Base-by-base conservation (phyloP, 2,888 invertebrate species). In the Listrodromus nycthemerus region DNA sequence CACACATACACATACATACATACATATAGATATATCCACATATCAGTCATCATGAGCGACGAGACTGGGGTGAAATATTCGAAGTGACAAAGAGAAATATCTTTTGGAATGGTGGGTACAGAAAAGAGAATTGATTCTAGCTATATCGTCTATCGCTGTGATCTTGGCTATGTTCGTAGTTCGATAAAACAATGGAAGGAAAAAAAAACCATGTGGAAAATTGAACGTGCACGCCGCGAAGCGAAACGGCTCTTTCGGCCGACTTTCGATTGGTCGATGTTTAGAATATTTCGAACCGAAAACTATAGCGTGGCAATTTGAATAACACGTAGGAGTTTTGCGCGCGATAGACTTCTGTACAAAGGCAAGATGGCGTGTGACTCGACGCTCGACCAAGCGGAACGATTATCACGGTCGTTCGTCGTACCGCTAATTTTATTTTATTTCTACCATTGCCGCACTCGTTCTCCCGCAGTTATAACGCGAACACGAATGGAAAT, bases 281-380 rank as follows among this genome's bases (percentile, higher is more conserved):
- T 61, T 61, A 33, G n/a, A 69, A 77, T 61, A 33, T 77, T 63
- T 69, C 69, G 69, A 77, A 61, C 37, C 69, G 33, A n/a, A 69
- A 61, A 70, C 50, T 65, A 7, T 48, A 7, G 50, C 48, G 30
- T 27, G 13, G n/a, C 8, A 10, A 10, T 45, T 5, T 58, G 13
- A 48, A 16, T 45, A 61, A 30, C 8, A 19, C n/a, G n/a, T 33
- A 65, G 24, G 55, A 33, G 33, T 33, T 33, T 8, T 33, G 5
- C 33, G 33, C 8, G 8, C 1, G 33, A 33, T 33, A 33, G 1
- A 33, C 13, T 55, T 10, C 10, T 55, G 19, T 55, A 41, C 24
- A 52, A 55, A 24, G 10, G 3, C 7, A 55, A 55, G 55, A 21
- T 21, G 24, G 24, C 19, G 21, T 24, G 13, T 0, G 8, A 13